These are phyloP conservation scores for Metopia argyrocephala DNA, from an alignment of 2,888 invertebrate genomes.

Conservation along the genomic window DNA sequence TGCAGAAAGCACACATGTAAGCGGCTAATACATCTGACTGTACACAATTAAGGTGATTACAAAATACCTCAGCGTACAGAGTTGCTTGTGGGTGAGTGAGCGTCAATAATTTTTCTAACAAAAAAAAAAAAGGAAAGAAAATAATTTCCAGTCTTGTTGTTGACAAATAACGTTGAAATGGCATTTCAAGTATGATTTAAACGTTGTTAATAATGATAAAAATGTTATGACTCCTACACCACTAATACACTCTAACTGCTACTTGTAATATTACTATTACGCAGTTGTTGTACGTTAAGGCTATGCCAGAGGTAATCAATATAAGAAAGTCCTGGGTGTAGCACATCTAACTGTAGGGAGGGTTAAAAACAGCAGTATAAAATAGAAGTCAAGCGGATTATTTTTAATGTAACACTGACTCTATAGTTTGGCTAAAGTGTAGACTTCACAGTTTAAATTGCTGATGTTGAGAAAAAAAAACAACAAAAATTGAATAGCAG, in stretches of 20 bases:
- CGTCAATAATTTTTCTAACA: not conserved
- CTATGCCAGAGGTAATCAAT: not conserved
- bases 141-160: slow-evolving; percentile 40
- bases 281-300: not conserved
- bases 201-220: slow-evolving; percentile 39
- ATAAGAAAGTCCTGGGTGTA: too few species aligned
- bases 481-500: not conserved
- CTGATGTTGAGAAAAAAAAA: slow-evolving; percentile 32
- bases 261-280: not conserved
- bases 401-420: not conserved
- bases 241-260: not conserved
- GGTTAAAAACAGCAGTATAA: not conserved
- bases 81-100: not conserved
- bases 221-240: slow-evolving; percentile 1
- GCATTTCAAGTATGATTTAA: slow-evolving; percentile 58
- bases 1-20: not conserved
- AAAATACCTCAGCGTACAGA: not conserved
- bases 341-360: too few species aligned
- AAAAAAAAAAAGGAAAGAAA: too few species aligned
- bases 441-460: slow-evolving; percentile 28
- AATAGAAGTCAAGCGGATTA: slow-evolving; percentile 48
- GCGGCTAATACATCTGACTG: not conserved
- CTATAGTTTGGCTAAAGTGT: not conserved
- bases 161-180: slow-evolving; percentile 56
- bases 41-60: too few species aligned